A percentile compares a stretch with the other conserved stretches of the same genome.
Evolutionary conservation across 1,140 invertebrate species (phyloP).

Genomic region (Agraylea sexmaculata): DNA sequence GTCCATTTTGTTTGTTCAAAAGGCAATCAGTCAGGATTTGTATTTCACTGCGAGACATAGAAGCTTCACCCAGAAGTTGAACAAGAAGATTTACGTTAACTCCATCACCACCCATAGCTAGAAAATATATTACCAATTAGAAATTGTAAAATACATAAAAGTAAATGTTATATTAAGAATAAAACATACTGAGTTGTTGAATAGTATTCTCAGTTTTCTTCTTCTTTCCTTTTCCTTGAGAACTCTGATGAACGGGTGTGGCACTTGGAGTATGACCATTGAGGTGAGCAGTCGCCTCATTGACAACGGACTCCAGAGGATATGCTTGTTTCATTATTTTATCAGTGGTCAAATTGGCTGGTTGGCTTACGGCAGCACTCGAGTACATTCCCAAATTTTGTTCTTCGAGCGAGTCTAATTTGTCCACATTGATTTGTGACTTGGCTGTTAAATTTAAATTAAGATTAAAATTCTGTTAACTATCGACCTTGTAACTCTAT

Average conservation of each 20-base stretch:
- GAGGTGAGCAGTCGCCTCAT: constrained; percentile 10
- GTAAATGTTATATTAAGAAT: constrained; percentile 22
- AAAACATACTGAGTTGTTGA: constrained; percentile 35
- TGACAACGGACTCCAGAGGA: constrained; percentile 15
- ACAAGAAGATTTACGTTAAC: constrained; percentile 57
- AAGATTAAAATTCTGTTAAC: too few species aligned
- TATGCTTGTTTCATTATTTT: constrained; percentile 32
- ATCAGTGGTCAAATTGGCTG: constrained; percentile 36
- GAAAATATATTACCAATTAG: constrained; percentile 21
- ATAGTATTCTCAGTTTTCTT: constrained; percentile 36
- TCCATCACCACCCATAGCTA: constrained; percentile 49
- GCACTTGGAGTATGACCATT: too few species aligned
- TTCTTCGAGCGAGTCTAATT: constrained; percentile 23
- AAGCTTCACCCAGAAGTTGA: constrained; percentile 61
- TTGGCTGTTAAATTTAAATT: too few species aligned
- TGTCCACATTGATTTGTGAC: constrained; percentile 21
- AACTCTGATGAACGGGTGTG: constrained; percentile 20
- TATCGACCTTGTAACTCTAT: too few species aligned
- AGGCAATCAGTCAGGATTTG: constrained; percentile 80
- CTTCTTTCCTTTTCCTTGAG: constrained; percentile 29
- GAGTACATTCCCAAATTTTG: constrained; percentile 23
- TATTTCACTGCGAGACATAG: constrained; percentile 71
- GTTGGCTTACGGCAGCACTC: constrained; percentile 31
- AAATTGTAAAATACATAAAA: constrained; percentile 11
- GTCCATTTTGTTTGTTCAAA: constrained; percentile 71